These are phyloP conservation scores for Nudaria mundana DNA, from an alignment of 2,888 invertebrate species.

Conservation along the genomic window DNA sequence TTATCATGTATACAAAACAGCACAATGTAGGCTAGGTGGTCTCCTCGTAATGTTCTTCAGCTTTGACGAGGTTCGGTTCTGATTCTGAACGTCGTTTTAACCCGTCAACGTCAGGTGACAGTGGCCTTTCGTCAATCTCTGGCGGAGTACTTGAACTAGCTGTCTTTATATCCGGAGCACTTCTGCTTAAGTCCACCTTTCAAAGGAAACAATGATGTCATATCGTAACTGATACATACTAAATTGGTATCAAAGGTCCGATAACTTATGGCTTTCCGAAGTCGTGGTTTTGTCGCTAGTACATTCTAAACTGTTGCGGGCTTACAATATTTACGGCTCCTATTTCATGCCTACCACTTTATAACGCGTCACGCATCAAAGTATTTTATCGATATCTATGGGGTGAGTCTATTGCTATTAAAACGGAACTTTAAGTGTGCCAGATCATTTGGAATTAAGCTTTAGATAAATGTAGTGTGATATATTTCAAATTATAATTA, in stretches of 20 bases:
- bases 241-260: no score
- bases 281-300: no score
- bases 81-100: slow-evolving; percentile 83
- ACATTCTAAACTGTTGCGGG: not conserved
- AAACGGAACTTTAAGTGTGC: no score
- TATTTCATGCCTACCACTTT: no score
- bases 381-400: no score
- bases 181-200: slow-evolving; percentile 78
- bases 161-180: slow-evolving; percentile 83
- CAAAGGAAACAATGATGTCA: not conserved
- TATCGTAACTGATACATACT: no score
- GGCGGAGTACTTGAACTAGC: slow-evolving; percentile 32
- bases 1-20: slow-evolving; percentile 26
- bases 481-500: slow-evolving; percentile 37
- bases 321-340: no score
- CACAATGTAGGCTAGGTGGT: slow-evolving; percentile 43
- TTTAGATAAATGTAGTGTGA: no score
- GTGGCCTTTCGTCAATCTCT: slow-evolving; percentile 46
- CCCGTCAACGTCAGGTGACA: slow-evolving; percentile 59
- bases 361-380: no score
- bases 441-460: no score
- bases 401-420: no score
- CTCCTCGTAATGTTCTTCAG: slow-evolving; percentile 68
- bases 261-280: no score
- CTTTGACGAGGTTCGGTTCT: slow-evolving; percentile 81